phyloP scores from a whole-genome alignment of 2,888 invertebrate genomes.

The Petrophora chlorosata region DNA sequence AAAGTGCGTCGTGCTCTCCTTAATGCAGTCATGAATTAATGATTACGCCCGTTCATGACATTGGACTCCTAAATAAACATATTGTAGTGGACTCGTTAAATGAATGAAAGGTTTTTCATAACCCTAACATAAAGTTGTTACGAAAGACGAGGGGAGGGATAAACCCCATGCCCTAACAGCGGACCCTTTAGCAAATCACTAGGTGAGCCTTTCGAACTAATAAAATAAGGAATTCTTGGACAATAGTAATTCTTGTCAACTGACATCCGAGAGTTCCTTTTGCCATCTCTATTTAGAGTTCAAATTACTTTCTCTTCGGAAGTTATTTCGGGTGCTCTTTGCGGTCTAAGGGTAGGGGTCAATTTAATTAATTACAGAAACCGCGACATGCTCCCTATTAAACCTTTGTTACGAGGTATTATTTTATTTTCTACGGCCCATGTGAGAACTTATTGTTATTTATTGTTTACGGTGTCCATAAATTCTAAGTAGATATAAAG shows the following conservation, averaged over 20 bases:
- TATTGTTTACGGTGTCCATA: slow-evolving; percentile 28
- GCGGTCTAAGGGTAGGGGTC: slow-evolving; percentile 65
- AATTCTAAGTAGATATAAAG: slow-evolving; percentile 32
- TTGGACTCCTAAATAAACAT: slow-evolving; percentile 12
- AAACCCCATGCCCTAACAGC: slow-evolving; percentile 57
- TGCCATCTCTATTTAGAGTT: slow-evolving; percentile 48
- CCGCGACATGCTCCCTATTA: slow-evolving; percentile 70
- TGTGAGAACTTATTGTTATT: slow-evolving; percentile 53
- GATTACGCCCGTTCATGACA: slow-evolving; percentile 15
- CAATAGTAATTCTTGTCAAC: slow-evolving; percentile 47
- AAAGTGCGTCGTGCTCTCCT: no score
- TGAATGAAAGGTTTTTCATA: slow-evolving; percentile 36
- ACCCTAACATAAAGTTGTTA: slow-evolving; percentile 55
- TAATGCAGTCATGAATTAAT: no score
- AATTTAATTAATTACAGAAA: slow-evolving; percentile 73
- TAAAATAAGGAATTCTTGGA: slow-evolving; percentile 66
- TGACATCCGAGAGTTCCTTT: slow-evolving; percentile 44
- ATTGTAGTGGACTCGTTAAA: slow-evolving; percentile 17
- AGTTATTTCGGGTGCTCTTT: slow-evolving; percentile 48
- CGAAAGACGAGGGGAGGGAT: slow-evolving; percentile 48
- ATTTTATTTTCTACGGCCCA: slow-evolving; percentile 54
- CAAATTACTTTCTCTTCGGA: slow-evolving; percentile 46
- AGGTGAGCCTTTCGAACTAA: slow-evolving; percentile 61
- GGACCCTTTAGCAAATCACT: slow-evolving; percentile 64
- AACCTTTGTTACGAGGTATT: slow-evolving; percentile 66